Evolutionary conservation across 2,113 vertebrate genomes (phyloP).

Genomic region (Brachionichthys hirsutus): DNA sequence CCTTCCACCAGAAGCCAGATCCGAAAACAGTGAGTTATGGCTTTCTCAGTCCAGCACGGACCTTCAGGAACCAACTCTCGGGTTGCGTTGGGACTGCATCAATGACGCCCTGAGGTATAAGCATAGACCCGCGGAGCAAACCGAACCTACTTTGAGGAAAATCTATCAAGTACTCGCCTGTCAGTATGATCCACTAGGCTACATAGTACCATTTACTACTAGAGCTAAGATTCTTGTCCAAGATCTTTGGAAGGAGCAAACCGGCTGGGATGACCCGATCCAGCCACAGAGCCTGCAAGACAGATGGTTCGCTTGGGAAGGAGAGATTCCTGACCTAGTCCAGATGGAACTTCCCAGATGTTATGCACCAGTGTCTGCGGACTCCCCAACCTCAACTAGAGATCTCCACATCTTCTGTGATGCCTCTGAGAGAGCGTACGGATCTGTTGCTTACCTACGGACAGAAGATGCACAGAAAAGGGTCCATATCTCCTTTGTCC

Average conservation of each 20-base stretch:
- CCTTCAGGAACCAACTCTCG: not conserved
- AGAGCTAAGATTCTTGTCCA: no score
- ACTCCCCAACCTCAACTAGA: no score
- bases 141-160: not conserved
- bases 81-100: not conserved
- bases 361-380: no score
- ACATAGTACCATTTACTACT: no score
- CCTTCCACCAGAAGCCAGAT: not conserved
- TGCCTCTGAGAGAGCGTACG: not conserved
- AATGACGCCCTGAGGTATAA: not conserved
- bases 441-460: not conserved
- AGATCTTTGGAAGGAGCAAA: no score
- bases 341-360: no score
- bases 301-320: no score
- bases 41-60: not conserved
- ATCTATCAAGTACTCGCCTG: not conserved
- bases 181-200: not conserved
- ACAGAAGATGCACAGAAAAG: not conserved
- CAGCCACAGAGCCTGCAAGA: no score
- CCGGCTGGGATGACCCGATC: no score
- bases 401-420: not conserved
- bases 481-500: not conserved
- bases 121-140: not conserved
- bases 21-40: not conserved
- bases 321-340: no score